A percentile compares a stretch with the other conserved stretches of the same genome.
These are phyloP conservation scores for Morpho deidamia DNA, from an alignment of 2,888 invertebrate genomes.

Conservation along the genomic window DNA sequence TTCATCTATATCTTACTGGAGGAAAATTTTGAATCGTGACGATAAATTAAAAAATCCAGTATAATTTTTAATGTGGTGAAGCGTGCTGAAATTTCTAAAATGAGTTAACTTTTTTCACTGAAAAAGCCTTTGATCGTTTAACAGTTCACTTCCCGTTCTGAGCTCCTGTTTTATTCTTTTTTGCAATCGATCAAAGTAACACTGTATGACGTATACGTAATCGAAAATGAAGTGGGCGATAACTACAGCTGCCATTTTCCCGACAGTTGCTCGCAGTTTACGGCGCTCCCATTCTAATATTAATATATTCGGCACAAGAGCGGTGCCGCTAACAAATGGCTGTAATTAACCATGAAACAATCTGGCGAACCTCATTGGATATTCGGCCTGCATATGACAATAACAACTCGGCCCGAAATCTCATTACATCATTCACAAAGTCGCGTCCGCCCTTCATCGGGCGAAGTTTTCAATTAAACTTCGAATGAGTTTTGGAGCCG, in stretches of 20 bases:
- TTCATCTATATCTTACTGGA: no score
- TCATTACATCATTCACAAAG: slow-evolving; percentile 69
- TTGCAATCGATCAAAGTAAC: slow-evolving; percentile 60
- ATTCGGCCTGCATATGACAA: slow-evolving; percentile 70
- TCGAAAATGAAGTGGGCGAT: slow-evolving; percentile 40
- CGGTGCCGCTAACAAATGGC: slow-evolving; percentile 38
- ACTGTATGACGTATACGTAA: slow-evolving; percentile 25
- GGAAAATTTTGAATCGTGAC: no score
- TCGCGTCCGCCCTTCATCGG: slow-evolving; percentile 50
- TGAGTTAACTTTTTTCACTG: slow-evolving; percentile 19
- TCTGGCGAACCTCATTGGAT: slow-evolving; percentile 53
- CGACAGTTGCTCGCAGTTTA: slow-evolving; percentile 18
- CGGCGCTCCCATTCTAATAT: slow-evolving; percentile 10
- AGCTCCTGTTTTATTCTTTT: slow-evolving; percentile 48
- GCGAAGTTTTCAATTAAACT: slow-evolving; percentile 76
- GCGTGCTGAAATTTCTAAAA: slow-evolving; percentile 16
- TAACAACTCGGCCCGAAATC: slow-evolving; percentile 64
- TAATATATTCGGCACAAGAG: slow-evolving; percentile 11
- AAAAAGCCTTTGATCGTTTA: slow-evolving; percentile 54
- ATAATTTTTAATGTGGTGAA: slow-evolving; percentile 1
- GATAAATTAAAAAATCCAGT: background rate
- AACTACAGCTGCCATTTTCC: slow-evolving; percentile 20
- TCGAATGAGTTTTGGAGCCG: slow-evolving; percentile 72
- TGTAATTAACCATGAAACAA: slow-evolving; percentile 59
- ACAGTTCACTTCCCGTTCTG: slow-evolving; percentile 58